Evolutionary conservation across 2,888 invertebrate genomes (phyloP).

Genomic region (Andrena minutula): DNA sequence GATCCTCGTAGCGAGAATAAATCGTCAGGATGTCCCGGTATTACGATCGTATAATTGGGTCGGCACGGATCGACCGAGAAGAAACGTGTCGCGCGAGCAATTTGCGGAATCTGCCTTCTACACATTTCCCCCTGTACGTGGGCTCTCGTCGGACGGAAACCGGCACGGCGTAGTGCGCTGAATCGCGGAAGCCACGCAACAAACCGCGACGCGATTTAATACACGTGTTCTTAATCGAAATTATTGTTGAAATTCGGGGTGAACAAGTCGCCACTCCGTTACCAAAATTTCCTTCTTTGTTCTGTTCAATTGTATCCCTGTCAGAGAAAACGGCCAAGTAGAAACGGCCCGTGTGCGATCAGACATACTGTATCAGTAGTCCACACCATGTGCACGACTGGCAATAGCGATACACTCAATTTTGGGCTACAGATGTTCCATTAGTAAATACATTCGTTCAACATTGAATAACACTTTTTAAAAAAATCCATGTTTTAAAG

Average conservation of each 20-base stretch:
- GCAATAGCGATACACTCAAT: background rate
- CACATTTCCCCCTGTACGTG: slow-evolving; percentile 16
- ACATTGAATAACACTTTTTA: background rate
- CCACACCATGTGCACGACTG: no score
- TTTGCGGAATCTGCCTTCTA: slow-evolving; percentile 52
- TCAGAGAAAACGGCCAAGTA: background rate
- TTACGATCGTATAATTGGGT: slow-evolving; percentile 58
- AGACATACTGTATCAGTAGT: background rate
- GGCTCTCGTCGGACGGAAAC: slow-evolving; percentile 9
- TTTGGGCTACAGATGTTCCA: background rate
- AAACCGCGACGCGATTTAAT: slow-evolving; percentile 24
- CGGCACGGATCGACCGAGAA: slow-evolving; percentile 39
- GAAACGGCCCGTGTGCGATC: background rate
- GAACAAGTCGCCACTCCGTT: background rate
- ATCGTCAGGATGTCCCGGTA: slow-evolving; percentile 48
- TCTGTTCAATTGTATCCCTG: background rate
- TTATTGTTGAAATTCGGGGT: slow-evolving; percentile 18
- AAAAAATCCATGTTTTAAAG: background rate
- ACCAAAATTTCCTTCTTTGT: background rate
- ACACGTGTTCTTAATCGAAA: slow-evolving; percentile 25
- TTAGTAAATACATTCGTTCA: background rate
- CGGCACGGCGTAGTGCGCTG: slow-evolving; percentile 23
- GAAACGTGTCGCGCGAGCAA: slow-evolving; percentile 53
- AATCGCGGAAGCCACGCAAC: slow-evolving; percentile 20
- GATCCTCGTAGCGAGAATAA: slow-evolving; percentile 37